These are phyloP conservation scores for Heliconius hortense DNA, from an alignment of 2,888 invertebrate genomes.

Conservation along the genomic window DNA sequence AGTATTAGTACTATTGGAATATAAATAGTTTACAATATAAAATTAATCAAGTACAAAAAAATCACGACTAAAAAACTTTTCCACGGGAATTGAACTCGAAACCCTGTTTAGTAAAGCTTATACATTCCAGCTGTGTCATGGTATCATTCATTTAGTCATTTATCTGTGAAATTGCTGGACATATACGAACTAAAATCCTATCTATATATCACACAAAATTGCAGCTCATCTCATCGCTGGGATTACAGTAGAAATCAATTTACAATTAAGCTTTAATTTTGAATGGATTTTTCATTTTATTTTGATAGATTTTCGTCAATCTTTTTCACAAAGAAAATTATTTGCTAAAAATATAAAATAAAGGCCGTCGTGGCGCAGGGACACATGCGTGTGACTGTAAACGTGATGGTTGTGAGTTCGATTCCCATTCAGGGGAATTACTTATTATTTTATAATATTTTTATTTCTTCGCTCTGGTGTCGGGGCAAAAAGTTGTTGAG, in stretches of 20 bases:
- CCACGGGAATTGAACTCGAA: not conserved
- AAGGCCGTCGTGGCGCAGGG: no score
- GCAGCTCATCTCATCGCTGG: not conserved
- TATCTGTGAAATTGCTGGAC: conserved; percentile 5
- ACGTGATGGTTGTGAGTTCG: no score
- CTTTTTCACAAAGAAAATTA: no score
- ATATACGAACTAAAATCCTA: not conserved
- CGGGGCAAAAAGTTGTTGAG: not conserved
- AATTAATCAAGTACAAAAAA: not conserved
- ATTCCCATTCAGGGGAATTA: not conserved
- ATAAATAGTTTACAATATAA: not conserved
- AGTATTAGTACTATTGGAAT: no score
- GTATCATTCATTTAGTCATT: not conserved
- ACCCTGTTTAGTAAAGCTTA: no score
- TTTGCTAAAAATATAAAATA: no score
- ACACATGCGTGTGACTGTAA: no score
- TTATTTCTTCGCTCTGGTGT: not conserved
- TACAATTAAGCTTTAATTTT: conserved; percentile 9
- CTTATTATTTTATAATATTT: not conserved
- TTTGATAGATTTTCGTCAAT: no score
- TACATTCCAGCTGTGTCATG: no score
- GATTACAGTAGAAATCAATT: conserved; percentile 14
- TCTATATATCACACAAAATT: not conserved
- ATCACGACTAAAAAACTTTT: not conserved
- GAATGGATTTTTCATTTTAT: not conserved